A percentile compares a stretch with the other conserved stretches of the same genome.
These are phyloP conservation scores for Brotula barbata DNA, from an alignment of 2,797 vertebrate genomes.

Conservation along the genomic window DNA sequence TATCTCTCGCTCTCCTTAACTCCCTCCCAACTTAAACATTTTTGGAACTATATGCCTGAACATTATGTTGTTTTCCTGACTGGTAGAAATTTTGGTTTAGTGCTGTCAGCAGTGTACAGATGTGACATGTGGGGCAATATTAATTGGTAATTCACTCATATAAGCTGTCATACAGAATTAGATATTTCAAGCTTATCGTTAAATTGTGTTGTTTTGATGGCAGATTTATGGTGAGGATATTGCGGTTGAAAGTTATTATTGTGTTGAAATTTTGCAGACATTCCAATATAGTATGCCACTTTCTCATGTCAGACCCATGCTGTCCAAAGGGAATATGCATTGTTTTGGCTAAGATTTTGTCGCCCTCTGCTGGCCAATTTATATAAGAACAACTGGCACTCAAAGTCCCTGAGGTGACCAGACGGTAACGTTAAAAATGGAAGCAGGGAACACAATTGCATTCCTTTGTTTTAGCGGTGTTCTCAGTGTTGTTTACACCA, in stretches of 20 bases:
- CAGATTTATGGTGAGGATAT: neutral
- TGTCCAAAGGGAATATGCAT: no score
- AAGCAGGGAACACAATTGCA: no score
- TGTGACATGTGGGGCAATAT: neutral
- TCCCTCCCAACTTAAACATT: slow-evolving; percentile 9
- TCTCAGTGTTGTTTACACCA: no score
- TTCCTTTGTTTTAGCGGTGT: no score
- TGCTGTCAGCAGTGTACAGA: slow-evolving; percentile 3
- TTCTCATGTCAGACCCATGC: slow-evolving; percentile 6
- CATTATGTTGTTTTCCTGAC: slow-evolving; percentile 32
- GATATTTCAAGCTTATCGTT: neutral
- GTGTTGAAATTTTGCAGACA: neutral
- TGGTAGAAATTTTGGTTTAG: slow-evolving; percentile 34
- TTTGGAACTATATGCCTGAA: slow-evolving; percentile 2
- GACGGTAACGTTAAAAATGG: no score
- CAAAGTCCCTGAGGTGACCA: no score
- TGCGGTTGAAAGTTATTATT: neutral
- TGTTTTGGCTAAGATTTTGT: slow-evolving; percentile 39
- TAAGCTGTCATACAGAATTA: neutral
- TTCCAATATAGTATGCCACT: slow-evolving; percentile 12
- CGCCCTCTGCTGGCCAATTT: slow-evolving; percentile 62
- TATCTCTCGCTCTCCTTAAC: slow-evolving; percentile 1
- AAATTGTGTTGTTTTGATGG: neutral
- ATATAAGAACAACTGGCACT: neutral
- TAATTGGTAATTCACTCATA: neutral